Conservation (phyloP, 1,140 invertebrate genomes). For the Drosophila pandora region DNA sequence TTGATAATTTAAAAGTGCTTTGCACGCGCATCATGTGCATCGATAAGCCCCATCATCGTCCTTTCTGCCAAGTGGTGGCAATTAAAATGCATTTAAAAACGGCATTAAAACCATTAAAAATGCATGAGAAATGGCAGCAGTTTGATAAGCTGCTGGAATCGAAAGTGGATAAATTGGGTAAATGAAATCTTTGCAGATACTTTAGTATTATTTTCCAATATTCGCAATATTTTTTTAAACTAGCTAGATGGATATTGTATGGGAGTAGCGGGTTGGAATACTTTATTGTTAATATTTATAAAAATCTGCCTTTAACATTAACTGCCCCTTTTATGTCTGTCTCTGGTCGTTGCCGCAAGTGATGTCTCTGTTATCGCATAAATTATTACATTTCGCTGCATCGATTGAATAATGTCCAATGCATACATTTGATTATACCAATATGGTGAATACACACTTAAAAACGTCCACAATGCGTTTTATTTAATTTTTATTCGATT, state of each 20-base stretch:
- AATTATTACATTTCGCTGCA: slow-evolving; percentile 45
- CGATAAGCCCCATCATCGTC: slow-evolving; percentile 64
- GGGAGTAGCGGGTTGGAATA: background rate
- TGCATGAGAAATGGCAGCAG: slow-evolving; percentile 26
- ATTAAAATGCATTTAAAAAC: slow-evolving; percentile 75
- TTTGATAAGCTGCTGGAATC: slow-evolving; percentile 34
- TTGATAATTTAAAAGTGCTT: slow-evolving; percentile 80
- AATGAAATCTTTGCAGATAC: background rate
- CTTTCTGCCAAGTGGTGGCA: slow-evolving; percentile 37
- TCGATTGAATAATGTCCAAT: slow-evolving; percentile 46
- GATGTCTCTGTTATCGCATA: slow-evolving; percentile 38
- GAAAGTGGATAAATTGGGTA: slow-evolving; percentile 20
- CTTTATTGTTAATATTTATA: background rate
- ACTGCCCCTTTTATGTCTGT: slow-evolving; percentile 4
- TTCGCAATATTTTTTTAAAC: too few relatives aligned
- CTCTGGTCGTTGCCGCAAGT: background rate
- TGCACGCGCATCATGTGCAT: slow-evolving; percentile 73
- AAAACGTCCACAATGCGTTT: slow-evolving; percentile 44
- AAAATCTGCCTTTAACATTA: background rate
- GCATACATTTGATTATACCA: slow-evolving; percentile 54
- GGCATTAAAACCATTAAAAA: slow-evolving; percentile 63
- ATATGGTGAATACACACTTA: slow-evolving; percentile 45
- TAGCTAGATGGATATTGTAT: background rate
- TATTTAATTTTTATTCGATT: slow-evolving; percentile 50
- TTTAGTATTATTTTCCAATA: background rate